A percentile compares a stretch with the other conserved stretches of the same genome.
Conservation (phyloP, 2,888 invertebrate species). For the Lordiphosa andalusiaca region DNA sequence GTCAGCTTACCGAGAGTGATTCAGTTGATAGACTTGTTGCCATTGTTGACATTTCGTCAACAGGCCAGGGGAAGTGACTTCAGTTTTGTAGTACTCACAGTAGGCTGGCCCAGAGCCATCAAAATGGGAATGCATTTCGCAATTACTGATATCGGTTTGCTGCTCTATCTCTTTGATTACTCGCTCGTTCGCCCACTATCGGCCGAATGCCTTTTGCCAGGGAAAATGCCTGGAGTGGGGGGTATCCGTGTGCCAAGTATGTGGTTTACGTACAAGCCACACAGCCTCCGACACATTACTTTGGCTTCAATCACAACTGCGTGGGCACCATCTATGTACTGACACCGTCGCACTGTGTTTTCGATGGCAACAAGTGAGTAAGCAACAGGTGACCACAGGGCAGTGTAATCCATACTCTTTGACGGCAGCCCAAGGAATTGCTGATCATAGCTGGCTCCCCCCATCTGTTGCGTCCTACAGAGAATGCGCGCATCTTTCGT, state of each 20-base stretch:
- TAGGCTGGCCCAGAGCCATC: slow-evolving; percentile 45
- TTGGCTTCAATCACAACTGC: slow-evolving; percentile 33
- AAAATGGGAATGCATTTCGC: slow-evolving; percentile 17
- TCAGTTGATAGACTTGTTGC: slow-evolving; percentile 65
- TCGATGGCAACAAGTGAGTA: slow-evolving; percentile 14
- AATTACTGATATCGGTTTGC: slow-evolving; percentile 13
- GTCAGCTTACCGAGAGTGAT: slow-evolving; percentile 55
- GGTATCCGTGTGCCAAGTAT: slow-evolving; percentile 24
- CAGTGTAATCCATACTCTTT: background rate
- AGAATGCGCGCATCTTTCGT: slow-evolving; percentile 4
- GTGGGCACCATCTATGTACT: slow-evolving; percentile 17
- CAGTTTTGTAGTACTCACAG: slow-evolving; percentile 23
- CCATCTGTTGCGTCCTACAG: slow-evolving; percentile 13
- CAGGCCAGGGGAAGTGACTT: slow-evolving; percentile 41
- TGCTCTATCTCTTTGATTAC: slow-evolving; percentile 6
- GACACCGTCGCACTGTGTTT: slow-evolving; percentile 22
- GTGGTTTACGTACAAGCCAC: slow-evolving; percentile 29
- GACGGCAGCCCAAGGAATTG: slow-evolving; percentile 8
- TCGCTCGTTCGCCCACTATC: slow-evolving; percentile 20
- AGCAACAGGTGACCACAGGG: slow-evolving; percentile 2
- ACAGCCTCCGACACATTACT: slow-evolving; percentile 18
- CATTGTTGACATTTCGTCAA: slow-evolving; percentile 72
- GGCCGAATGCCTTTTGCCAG: slow-evolving; percentile 2
- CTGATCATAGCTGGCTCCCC: slow-evolving; percentile 17
- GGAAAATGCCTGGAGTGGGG: background rate